Conservation (phyloP, 2,888 invertebrate species). For the Aspidapion aeneum region DNA sequence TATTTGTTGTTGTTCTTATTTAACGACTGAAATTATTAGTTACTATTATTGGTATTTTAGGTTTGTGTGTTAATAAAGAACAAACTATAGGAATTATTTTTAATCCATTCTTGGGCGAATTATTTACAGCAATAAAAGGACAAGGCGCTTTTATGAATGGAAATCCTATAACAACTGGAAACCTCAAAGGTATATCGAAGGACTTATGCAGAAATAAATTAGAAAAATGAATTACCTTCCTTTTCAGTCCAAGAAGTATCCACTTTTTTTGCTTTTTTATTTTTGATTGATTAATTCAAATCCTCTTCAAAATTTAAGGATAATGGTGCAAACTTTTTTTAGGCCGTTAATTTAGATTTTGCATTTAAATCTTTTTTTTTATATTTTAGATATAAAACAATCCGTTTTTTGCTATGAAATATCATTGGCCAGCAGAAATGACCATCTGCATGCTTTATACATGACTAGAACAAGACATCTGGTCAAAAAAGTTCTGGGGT, state of each 20-base stretch:
- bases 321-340: too few relatives aligned
- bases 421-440: conserved; percentile 39
- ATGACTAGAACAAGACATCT: conserved; percentile 43
- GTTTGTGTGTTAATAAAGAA: conserved; percentile 53
- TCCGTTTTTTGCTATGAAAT: conserved; percentile 45
- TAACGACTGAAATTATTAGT: too few relatives aligned
- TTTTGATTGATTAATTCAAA: too few relatives aligned
- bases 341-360: too few relatives aligned
- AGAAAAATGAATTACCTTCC: too few relatives aligned
- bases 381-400: conserved; percentile 38
- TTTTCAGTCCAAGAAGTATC: too few relatives aligned
- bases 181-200: conserved; percentile 49
- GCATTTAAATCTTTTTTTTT: too few relatives aligned
- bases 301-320: too few relatives aligned
- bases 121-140: conserved; percentile 67
- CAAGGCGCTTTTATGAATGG: conserved; percentile 75
- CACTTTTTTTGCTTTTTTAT: too few relatives aligned
- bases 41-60: neutral
- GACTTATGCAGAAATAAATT: too few relatives aligned
- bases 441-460: conserved; percentile 40
- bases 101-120: conserved; percentile 66
- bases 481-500: conserved; percentile 44
- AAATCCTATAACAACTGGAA: conserved; percentile 53
- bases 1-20: too few relatives aligned
- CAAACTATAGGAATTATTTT: conserved; percentile 70